Evolutionary conservation across 2,113 vertebrate genomes (phyloP), one percentile per base, ranked within the genome.

Genomic region (Dicerorhinus sumatrensis): DNA sequence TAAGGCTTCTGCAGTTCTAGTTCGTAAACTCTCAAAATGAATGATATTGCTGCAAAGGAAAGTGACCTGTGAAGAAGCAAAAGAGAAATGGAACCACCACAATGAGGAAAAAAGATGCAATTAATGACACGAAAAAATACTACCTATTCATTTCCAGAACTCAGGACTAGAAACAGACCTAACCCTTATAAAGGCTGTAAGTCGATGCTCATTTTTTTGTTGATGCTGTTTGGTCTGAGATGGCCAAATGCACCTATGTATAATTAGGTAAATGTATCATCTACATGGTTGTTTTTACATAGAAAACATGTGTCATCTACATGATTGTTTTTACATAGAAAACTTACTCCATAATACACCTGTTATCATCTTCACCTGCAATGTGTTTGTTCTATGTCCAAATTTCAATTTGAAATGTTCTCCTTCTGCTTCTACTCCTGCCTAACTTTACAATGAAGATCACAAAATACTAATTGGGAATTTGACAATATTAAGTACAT

Each of bases 21-120:
- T 99, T 42, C 99, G 99, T 39, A 99, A 98, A 48, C 99, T 99
- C 98, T 99, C 99, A 96, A 99, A 99, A 97, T 99, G 99, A 87
- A 99, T 99, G 97, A 99, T 99, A 48, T 99, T 99, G 97, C 99
- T 99, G 98, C 99, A 99, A 75, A 99, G 99, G 98, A 99, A 99
- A 58, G 99, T 99, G 90, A 99, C 99, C 99, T 99, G 87, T 69
- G 87, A 94, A 92, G 97, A 97, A 95, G 42, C 29, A 90, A 87
- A 75, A 89, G 18, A 36, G 36, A 87, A 67, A 95, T 42, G n/a
- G 51, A 95, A 90, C 10, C 23, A 95, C 3, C 31, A 84, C 20
- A 33, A 63, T 33, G 18, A n/a, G 3, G 62, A 4, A 23, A 17
- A 2, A 83, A 75, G 31, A 56, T 46, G n/a, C 3, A 63, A 67